These are phyloP conservation scores for Myodes glareolus DNA, from an alignment of 2,113 vertebrate genomes.

Conservation along the genomic window DNA sequence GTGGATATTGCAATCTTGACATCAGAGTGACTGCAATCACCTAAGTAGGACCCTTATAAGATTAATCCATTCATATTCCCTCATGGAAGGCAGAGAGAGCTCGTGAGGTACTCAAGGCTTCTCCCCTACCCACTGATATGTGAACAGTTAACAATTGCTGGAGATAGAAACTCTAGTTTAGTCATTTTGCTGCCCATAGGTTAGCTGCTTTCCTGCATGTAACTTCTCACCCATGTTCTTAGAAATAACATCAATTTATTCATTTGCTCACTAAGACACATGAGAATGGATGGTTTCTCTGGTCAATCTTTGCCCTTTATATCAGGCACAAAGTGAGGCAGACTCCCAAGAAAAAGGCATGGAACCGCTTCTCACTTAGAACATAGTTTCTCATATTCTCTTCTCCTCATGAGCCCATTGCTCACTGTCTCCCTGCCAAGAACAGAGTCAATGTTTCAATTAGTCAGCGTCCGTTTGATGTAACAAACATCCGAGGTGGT, in stretches of 20 bases:
- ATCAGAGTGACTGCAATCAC: neutral
- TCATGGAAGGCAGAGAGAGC: neutral
- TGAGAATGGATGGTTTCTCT: neutral
- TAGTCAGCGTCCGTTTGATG: neutral
- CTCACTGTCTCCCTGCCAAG: neutral
- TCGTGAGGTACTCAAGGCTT: neutral
- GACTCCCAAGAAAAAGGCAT: neutral
- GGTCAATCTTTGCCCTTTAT: neutral
- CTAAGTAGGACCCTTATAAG: neutral
- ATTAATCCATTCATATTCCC: neutral
- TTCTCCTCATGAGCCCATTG: neutral
- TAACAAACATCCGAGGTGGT: neutral
- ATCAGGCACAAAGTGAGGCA: neutral
- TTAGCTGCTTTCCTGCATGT: neutral
- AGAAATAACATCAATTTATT: neutral
- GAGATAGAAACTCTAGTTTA: neutral
- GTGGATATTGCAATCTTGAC: neutral
- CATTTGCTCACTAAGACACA: neutral
- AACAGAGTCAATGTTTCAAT: neutral
- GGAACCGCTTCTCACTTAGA: neutral
- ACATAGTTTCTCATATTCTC: too few relatives aligned
- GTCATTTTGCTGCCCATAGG: neutral
- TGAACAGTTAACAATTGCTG: neutral
- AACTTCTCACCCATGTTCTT: neutral
- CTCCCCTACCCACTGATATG: neutral